These are phyloP conservation scores for Spermophilus dauricus DNA, from an alignment of 2,113 vertebrate species.

Conservation along the genomic window DNA sequence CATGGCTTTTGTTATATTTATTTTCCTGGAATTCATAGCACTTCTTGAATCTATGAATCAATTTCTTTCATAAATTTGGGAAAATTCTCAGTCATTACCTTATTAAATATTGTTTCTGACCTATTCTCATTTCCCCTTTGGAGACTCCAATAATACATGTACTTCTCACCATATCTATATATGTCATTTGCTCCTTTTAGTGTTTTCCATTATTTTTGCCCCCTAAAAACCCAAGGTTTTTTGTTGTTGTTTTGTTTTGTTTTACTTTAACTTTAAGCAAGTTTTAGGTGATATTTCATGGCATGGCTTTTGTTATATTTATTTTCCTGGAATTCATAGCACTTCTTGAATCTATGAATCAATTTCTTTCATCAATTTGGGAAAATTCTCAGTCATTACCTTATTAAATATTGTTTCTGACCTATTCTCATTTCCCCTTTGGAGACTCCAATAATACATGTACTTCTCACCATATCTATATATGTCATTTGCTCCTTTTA, in stretches of 20 bases:
- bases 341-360: background rate
- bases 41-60: background rate
- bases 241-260: too few species aligned
- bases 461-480: too few species aligned
- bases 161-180: too few species aligned
- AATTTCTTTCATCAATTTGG: background rate
- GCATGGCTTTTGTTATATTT: background rate
- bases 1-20: background rate
- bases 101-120: background rate
- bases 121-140: background rate
- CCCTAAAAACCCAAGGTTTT: background rate
- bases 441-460: too few species aligned
- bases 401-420: background rate
- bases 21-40: background rate
- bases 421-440: background rate
- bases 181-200: too few species aligned
- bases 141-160: too few species aligned
- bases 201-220: too few species aligned
- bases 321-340: background rate
- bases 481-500: background rate
- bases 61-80: background rate
- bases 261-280: background rate
- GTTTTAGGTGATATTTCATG: background rate
- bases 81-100: background rate
- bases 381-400: background rate